phyloP scores from a whole-genome alignment of 1,140 invertebrate genomes.

The Kradibia gibbosae region DNA sequence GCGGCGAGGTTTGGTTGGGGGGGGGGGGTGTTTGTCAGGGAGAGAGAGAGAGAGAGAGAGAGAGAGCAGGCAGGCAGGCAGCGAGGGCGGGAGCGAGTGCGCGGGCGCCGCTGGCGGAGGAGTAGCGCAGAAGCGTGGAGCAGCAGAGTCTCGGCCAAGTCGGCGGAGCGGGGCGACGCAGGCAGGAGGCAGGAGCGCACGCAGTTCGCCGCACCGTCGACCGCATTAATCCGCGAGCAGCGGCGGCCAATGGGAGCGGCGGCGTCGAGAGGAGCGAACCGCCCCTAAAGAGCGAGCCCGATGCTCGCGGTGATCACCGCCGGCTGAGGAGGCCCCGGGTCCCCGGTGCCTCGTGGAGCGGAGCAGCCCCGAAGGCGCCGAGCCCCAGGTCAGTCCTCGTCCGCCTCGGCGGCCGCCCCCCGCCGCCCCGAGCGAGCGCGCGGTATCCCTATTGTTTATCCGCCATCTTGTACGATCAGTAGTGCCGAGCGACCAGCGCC shows the following conservation, averaged over 20 bases:
- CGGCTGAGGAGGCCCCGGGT: not conserved
- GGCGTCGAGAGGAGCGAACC: conserved; percentile 20
- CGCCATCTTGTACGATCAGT: conserved; percentile 72
- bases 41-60: not conserved
- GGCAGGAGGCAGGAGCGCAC: too few relatives aligned
- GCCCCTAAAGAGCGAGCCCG: conserved; percentile 29
- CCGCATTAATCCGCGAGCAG: not conserved
- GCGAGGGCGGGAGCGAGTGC: too few relatives aligned
- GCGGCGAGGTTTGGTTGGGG: too few relatives aligned
- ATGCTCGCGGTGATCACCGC: too few relatives aligned
- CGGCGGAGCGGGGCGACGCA: too few relatives aligned
- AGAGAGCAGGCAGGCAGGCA: not conserved
- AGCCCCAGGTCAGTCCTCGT: too few relatives aligned
- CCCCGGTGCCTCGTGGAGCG: not conserved
- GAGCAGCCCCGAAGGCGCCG: not conserved
- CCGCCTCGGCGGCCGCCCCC: not conserved
- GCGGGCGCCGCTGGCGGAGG: too few relatives aligned
- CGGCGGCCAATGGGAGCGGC: not conserved
- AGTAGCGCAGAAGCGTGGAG: too few relatives aligned
- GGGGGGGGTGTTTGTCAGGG: not conserved
- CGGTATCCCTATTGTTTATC: conserved; percentile 66
- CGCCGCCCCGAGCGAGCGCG: not conserved
- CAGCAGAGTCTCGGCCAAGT: too few relatives aligned
- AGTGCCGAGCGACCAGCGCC: too few relatives aligned
- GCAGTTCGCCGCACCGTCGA: too few relatives aligned